Conservation (phyloP, 2,113 vertebrate genomes). For the Trematomus loennbergii region DNA sequence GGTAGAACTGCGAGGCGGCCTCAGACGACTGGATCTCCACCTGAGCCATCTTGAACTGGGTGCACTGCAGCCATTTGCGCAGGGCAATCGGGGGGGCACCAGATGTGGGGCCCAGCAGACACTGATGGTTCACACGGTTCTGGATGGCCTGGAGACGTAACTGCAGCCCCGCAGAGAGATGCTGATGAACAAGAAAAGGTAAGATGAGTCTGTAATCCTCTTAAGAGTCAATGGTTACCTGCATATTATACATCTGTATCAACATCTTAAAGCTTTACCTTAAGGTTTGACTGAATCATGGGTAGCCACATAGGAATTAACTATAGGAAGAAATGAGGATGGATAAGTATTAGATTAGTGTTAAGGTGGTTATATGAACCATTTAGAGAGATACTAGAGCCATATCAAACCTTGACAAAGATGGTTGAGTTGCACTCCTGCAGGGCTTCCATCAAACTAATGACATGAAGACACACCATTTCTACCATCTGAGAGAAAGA, state of each 20-base stretch:
- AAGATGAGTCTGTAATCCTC: background rate
- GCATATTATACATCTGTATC: background rate
- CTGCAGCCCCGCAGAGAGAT: slow-evolving; percentile 96
- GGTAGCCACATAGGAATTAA: slow-evolving; percentile 99
- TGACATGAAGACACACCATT: slow-evolving; percentile 99
- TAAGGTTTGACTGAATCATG: slow-evolving; percentile 98
- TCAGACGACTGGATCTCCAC: slow-evolving; percentile 99
- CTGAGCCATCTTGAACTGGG: slow-evolving; percentile 99
- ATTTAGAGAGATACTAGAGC: background rate
- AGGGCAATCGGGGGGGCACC: slow-evolving; percentile 88
- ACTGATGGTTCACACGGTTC: slow-evolving; percentile 96
- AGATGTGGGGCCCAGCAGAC: slow-evolving; percentile 88
- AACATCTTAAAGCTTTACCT: slow-evolving; percentile 84
- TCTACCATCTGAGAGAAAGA: slow-evolving; percentile 91
- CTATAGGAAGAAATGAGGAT: slow-evolving; percentile 80
- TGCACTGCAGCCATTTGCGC: slow-evolving; percentile 97
- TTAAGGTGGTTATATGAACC: background rate
- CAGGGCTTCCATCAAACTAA: slow-evolving; percentile 98
- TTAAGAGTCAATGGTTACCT: background rate
- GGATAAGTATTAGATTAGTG: background rate
- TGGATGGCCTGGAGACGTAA: slow-evolving; percentile 98
- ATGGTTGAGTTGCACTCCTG: slow-evolving; percentile 99
- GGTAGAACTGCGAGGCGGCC: slow-evolving; percentile 98
- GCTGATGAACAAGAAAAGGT: slow-evolving; percentile 77
- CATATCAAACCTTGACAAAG: slow-evolving; percentile 94